Base-by-base conservation (phyloP, 2,797 vertebrate genomes). In the Silurus aristotelis region DNA sequence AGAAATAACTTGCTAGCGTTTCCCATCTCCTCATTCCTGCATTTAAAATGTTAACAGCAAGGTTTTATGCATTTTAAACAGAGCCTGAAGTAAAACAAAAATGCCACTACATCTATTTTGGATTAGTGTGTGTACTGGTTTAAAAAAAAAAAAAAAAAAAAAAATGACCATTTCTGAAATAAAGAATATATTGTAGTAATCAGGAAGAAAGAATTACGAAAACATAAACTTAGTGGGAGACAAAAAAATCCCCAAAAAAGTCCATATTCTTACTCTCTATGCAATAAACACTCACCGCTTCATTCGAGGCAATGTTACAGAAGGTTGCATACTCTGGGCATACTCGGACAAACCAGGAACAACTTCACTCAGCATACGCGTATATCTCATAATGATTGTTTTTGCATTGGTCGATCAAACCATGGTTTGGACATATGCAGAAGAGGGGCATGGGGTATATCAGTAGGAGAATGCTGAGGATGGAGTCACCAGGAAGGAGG, bases 321-420 rank as follows among this genome's bases (percentile, higher is more conserved):
- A 6, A 75, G 8, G n/a, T 55, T 75, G n/a, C n/a, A n/a, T n/a
- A n/a, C n/a, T n/a, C 2, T 15, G 55, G 43, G 19, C 27, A 48
- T 70, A 78, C 55, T 77, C 64, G 67, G 27, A 87, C 56, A 86
- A 80, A 58, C 58, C 38, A 52, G 27, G 17, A 73, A 31, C 70
- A 31, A 68, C 67, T 63, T 71, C 77, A 87, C 25, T 80, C 22
- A 70, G 14, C 25, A 56, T 77, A 72, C 75, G 86, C 14, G 48
- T 55, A 56, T 67, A 70, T 83, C 70, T 73, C 55, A 2, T 9
- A 8, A 56, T 56, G 13, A 56, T 56, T 56, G 8, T 9, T 56
- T 9, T 56, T 9, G 8, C 8, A 9, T 14, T 13, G 55, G 8
- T 56, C 55, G 8, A 38, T 38, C 38, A 38, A 38, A 38, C 38